Evolutionary conservation across 2,888 invertebrate genomes (phyloP).

Genomic region (Amphipoea lucens): DNA sequence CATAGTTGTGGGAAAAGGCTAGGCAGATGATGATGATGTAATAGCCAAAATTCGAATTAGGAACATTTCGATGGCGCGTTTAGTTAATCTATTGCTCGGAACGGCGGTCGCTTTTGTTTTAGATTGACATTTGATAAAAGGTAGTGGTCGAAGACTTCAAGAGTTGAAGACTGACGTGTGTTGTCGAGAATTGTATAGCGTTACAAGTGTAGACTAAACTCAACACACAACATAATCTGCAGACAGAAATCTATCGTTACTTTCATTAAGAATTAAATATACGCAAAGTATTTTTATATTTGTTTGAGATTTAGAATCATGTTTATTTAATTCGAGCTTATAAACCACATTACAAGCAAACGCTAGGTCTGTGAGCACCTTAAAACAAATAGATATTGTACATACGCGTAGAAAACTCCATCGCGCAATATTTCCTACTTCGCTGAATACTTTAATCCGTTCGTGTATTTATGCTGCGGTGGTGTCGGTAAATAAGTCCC

Average conservation of each 20-base stretch:
- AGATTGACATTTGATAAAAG: constrained; percentile 19
- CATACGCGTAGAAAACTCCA: constrained; percentile 72
- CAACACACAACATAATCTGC: neutral
- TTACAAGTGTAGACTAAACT: neutral
- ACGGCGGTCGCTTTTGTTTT: constrained; percentile 25
- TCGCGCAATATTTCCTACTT: constrained; percentile 76
- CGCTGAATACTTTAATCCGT: constrained; percentile 83
- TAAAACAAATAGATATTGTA: constrained; percentile 45
- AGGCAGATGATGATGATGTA: neutral
- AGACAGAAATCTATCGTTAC: constrained; percentile 1
- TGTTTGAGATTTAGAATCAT: constrained; percentile 5
- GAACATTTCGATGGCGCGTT: constrained; percentile 4
- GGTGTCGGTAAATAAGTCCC: constrained; percentile 81
- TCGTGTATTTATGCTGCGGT: constrained; percentile 81
- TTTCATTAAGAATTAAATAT: constrained; percentile 3
- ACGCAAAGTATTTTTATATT: constrained; percentile 9
- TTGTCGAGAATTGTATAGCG: constrained; percentile 10
- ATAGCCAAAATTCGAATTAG: constrained; percentile 6
- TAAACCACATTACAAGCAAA: constrained; percentile 9
- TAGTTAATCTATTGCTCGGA: neutral
- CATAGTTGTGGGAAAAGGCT: neutral
- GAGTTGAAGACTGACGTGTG: neutral
- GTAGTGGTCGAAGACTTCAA: neutral
- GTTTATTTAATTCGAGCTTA: constrained; percentile 21
- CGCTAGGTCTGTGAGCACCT: constrained; percentile 5